These are phyloP conservation scores for Crotalus viridis DNA, from an alignment of 2,113 vertebrate species.

Conservation along the genomic window DNA sequence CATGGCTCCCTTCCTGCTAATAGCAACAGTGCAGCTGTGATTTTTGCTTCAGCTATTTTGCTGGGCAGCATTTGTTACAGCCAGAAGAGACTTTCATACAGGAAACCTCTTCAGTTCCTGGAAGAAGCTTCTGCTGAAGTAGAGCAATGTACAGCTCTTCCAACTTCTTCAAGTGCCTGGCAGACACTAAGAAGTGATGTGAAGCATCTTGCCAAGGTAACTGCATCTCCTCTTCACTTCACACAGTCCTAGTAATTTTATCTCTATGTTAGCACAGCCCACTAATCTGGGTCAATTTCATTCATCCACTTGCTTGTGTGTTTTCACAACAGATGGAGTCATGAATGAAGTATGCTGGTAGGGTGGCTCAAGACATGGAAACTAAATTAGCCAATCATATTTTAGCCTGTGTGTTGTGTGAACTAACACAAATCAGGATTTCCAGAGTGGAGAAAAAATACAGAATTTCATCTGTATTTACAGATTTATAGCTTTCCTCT, in stretches of 20 bases:
- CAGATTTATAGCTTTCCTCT: not conserved
- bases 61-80: not conserved
- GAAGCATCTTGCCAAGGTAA: not conserved
- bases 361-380: not conserved
- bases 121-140: not conserved
- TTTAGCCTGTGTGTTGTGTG: not conserved
- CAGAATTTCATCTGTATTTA: not conserved
- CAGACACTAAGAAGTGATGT: not conserved
- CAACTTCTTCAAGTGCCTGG: not conserved
- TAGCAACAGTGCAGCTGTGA: not conserved
- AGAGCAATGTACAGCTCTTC: not conserved
- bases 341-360: not conserved
- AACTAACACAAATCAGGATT: not conserved
- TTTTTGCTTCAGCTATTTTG: not conserved
- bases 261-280: not conserved
- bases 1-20: not conserved
- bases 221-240: not conserved
- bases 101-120: not conserved
- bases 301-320: not conserved
- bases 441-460: not conserved
- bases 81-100: not conserved
- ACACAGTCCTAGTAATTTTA: not conserved
- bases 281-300: not conserved
- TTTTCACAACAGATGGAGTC: not conserved
- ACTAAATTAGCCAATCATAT: not conserved